Percentiles rank a stretch among this genome's conserved stretches.
phyloP scores from a whole-genome alignment of 2,797 vertebrate genomes.

The Florisuga fusca region DNA sequence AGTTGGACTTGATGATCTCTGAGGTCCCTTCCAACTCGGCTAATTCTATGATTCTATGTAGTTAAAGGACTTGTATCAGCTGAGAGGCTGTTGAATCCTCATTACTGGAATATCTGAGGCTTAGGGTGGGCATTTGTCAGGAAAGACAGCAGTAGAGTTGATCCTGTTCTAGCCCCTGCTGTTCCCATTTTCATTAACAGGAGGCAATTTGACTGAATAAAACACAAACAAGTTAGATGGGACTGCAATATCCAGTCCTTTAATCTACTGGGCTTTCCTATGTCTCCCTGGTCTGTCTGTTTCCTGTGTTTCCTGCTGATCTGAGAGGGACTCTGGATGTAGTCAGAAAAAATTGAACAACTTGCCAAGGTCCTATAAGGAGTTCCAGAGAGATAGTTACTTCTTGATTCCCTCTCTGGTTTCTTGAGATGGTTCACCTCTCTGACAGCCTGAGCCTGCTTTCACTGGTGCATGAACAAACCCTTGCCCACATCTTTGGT shows the following conservation, averaged over 20 bases:
- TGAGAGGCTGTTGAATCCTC: background rate
- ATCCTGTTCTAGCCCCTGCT: background rate
- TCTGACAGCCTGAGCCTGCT: background rate
- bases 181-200: background rate
- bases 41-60: no score
- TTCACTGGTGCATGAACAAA: background rate
- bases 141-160: background rate
- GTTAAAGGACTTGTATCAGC: background rate
- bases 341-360: background rate
- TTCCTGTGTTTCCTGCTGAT: background rate
- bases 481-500: background rate
- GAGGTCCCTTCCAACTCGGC: no score
- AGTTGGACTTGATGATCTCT: no score
- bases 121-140: background rate
- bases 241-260: background rate
- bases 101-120: background rate
- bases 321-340: background rate
- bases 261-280: background rate
- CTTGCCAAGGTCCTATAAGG: background rate
- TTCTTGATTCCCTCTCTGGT: background rate
- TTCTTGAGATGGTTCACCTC: background rate
- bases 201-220: background rate
- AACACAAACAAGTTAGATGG: background rate
- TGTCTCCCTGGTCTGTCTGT: background rate
- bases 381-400: background rate